Evolutionary conservation across 2,113 vertebrate species (phyloP), one percentile per base, ranked within the genome.

Genomic region (Hippocampus abdominalis): DNA sequence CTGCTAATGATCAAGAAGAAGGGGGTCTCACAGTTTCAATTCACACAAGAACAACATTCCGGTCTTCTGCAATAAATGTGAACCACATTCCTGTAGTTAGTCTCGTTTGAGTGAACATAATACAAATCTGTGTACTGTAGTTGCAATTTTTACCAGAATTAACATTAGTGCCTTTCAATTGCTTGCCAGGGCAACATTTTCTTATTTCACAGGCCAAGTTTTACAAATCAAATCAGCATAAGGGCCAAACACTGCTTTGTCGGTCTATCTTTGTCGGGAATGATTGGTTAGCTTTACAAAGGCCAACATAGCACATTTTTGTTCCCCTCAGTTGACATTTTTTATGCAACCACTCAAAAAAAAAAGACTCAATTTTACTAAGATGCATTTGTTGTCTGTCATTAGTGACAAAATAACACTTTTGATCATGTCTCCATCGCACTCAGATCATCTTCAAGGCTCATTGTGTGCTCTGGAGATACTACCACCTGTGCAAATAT

Each of bases 251-350:
- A 69, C 67, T 71, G 74, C 64, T 67, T 44, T 68, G 54, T 80
- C 66, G 20, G 69, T 80, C 64, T 44, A 21, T 56, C 66, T 59
- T 46, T 77, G 80, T 81, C 78, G 73, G 77, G 77, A 69, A n/a
- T 70, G 70, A 81, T 80, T 76, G 68, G 68, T 83, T 73, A 51
- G 79, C 71, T 76, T 76, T 78, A 72, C 72, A 79, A 70, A 75
- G 75, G 72, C 76, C 40, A n/a, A 44, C 40, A 44, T 40, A 44
- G n/a, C 40, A 27, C 40, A 25, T 29, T 29, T 27, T 18, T 6
- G 23, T 23, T n/a, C 61, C 11, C 40, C 42, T 36, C 13, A 9
- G 13, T 23, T n/a, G 2, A 1, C 3, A 9, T 40, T 59, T 39
- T 39, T 63, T 40, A 42, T 63, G 13, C 32, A 21, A 40, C 9